Percentiles rank a stretch among this genome's conserved stretches.
phyloP scores from a whole-genome alignment of 2,113 vertebrate genomes.

The Thomomys bottae region DNA sequence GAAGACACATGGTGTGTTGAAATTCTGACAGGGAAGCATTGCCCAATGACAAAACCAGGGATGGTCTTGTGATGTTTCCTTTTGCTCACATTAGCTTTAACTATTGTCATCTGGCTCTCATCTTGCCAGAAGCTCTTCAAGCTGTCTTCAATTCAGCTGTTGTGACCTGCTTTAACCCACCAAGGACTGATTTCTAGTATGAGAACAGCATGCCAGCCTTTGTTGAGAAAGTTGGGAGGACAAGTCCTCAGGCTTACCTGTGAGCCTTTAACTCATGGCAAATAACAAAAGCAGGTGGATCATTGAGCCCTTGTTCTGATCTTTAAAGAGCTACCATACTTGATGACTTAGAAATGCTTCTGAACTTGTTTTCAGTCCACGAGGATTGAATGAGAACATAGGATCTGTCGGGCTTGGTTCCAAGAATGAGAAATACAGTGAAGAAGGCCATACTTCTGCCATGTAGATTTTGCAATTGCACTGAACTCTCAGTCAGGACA shows the following conservation, averaged over 20 bases:
- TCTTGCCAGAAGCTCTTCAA: neutral
- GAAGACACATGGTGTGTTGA: conserved; percentile 59
- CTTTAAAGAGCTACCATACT: neutral
- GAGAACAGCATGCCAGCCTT: neutral
- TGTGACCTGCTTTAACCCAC: neutral
- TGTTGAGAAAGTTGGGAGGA: neutral
- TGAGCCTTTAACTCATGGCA: neutral
- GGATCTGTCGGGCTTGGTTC: neutral
- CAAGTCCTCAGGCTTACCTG: neutral
- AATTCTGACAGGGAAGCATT: conserved; percentile 51
- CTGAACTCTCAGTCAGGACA: neutral
- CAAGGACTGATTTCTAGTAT: neutral
- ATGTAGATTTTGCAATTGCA: neutral
- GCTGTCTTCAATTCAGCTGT: neutral
- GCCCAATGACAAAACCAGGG: conserved; percentile 50
- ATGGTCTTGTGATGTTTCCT: conserved; percentile 54
- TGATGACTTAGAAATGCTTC: neutral
- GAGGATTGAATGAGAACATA: neutral
- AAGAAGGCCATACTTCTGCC: neutral
- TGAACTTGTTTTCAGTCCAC: neutral
- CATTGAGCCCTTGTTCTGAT: neutral
- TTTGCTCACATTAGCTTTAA: neutral
- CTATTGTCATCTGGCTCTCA: neutral
- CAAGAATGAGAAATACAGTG: neutral
- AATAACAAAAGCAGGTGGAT: neutral